Evolutionary conservation across 2,797 vertebrate species (phyloP).

Genomic region (Smutsia temminckii): DNA sequence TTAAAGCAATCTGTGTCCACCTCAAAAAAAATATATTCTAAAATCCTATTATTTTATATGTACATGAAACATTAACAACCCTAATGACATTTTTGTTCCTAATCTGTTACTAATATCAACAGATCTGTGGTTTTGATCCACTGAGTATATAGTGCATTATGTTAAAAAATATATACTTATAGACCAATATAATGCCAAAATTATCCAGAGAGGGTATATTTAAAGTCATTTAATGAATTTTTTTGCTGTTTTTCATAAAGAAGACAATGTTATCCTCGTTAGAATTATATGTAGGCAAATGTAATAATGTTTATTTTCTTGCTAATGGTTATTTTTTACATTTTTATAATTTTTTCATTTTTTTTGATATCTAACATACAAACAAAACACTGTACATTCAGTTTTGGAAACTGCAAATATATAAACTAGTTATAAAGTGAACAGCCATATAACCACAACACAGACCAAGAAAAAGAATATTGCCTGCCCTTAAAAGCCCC

Average conservation of each 20-base stretch:
- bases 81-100: background rate
- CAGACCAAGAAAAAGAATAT: background rate
- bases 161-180: background rate
- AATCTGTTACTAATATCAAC: background rate
- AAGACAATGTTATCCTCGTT: background rate
- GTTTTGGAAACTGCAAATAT: background rate
- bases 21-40: background rate
- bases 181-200: background rate
- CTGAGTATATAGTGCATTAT: background rate
- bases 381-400: background rate
- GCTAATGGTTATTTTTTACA: background rate
- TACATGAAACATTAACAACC: background rate
- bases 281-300: background rate
- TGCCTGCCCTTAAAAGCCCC: accelerated
- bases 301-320: background rate
- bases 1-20: background rate
- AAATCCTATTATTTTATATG: background rate
- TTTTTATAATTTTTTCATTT: background rate
- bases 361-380: background rate
- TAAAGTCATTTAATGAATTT: conserved; percentile 6
- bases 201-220: background rate
- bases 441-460: background rate
- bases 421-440: background rate
- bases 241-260: background rate
- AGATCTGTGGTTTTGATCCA: background rate